Conservation (phyloP, 1,140 invertebrate species). For the Teleopsis dalmanni region DNA sequence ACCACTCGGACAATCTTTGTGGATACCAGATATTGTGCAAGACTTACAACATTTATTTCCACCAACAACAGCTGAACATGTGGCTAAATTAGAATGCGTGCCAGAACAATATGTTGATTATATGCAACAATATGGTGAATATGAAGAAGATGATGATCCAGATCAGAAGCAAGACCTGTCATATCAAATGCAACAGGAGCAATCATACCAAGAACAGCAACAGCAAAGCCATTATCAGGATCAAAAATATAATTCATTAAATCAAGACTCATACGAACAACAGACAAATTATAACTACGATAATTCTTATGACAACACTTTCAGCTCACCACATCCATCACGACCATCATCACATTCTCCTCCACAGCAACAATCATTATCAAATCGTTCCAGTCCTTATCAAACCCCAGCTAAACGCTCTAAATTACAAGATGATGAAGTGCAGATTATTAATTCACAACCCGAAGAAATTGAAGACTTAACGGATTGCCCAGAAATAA, state of each 20-base stretch:
- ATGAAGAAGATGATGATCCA: slow-evolving; percentile 37
- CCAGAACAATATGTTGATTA: slow-evolving; percentile 38
- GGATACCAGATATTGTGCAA: slow-evolving; percentile 39
- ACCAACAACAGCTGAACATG: slow-evolving; percentile 32
- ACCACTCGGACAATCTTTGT: slow-evolving; percentile 29
- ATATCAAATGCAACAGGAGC: not conserved
- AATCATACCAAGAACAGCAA: slow-evolving; percentile 6
- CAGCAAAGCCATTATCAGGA: slow-evolving; percentile 5
- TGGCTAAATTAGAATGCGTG: slow-evolving; percentile 37
- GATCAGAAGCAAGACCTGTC: slow-evolving; percentile 10
- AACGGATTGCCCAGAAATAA: not conserved
- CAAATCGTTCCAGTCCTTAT: slow-evolving; percentile 2
- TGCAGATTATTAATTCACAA: not conserved
- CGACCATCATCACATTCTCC: slow-evolving; percentile 10
- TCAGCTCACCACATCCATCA: not conserved
- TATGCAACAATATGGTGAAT: slow-evolving; percentile 39
- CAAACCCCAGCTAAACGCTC: not conserved
- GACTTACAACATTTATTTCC: slow-evolving; percentile 35
- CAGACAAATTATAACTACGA: slow-evolving; percentile 1
- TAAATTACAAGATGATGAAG: not conserved
- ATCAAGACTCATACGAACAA: slow-evolving; percentile 5
- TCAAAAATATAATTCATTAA: not conserved
- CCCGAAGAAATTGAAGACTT: not conserved
- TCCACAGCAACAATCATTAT: not conserved
- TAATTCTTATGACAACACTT: not conserved